phyloP scores from a whole-genome alignment of 2,797 vertebrate genomes.

The Aphelocoma californica region DNA sequence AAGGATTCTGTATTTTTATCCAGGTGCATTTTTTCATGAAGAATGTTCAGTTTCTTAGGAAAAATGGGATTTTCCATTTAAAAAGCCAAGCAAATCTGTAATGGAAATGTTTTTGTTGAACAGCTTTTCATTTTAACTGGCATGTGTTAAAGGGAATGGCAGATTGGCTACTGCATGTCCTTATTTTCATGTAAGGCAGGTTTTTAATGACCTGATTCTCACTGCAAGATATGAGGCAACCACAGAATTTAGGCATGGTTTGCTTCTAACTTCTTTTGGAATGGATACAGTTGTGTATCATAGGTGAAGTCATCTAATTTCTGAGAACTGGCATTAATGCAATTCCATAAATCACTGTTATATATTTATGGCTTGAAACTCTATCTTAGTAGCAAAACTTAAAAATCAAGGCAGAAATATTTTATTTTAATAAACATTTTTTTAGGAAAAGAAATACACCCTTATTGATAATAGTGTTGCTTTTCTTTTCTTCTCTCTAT shows the following conservation, averaged over 20 bases:
- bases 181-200: neutral
- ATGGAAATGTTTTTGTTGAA: neutral
- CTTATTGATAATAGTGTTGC: neutral
- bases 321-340: neutral
- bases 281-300: neutral
- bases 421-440: neutral
- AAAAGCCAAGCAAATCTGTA: fast-evolving
- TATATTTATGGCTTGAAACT: neutral
- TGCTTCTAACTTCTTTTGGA: neutral
- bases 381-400: neutral
- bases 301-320: neutral
- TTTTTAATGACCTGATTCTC: neutral
- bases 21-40: neutral
- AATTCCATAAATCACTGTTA: neutral
- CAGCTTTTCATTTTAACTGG: neutral
- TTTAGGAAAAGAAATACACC: neutral
- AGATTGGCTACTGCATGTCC: neutral
- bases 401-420: neutral
- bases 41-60: neutral
- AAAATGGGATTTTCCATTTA: neutral
- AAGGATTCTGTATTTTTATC: neutral
- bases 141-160: neutral
- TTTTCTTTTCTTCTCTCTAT: neutral
- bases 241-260: neutral
- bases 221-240: neutral